Evolutionary conservation across 2,113 vertebrate genomes (phyloP), one percentile per base, ranked within the genome.

Genomic region (Monopterus albus): DNA sequence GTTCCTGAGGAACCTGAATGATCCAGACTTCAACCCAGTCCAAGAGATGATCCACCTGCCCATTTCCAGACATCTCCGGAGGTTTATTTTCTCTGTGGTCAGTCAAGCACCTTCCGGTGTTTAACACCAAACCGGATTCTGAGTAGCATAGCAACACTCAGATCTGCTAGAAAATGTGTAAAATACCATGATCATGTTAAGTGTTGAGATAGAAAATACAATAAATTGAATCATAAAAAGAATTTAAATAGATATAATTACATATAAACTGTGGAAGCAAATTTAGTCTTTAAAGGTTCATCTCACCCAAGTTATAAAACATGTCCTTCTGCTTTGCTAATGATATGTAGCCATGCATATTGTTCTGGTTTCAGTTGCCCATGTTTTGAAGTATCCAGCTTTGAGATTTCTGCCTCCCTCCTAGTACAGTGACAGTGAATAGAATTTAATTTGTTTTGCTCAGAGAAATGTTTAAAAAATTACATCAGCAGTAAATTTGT

Each of bases 21-120:
- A 99, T 92, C 97, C 97, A 28, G 97, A 99, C 88, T 99, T 99
- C 65, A 98, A 98, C 88, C 97, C 97, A 38, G 96, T 99, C 25
- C 97, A 99, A 81, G 97, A 99, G 91, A 99, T 99, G 97, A 99
- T 99, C 83, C 97, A 99, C 66, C 93, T 98, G 56, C 96, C 97
- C 14, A 96, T 99, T 77, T 98, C 98, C 53, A 93, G 96, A 83
- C 97, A 99, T 91, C 94, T 98, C 75, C 93, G 97, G 86, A 95
- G 97, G 72, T 99, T 99, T 87, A 96, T 98, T 71, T 92, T 99
- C 71, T 99, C 97, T 72, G 97, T 98, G 96, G 97, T 98, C 85
- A 92, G 94, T 66, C 14, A 28, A 18, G 38, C 2, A 9, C 26
- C 9, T 25, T 64, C 14, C n/a, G 51, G 14, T 14, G 0, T 7